Base-by-base conservation (phyloP, 2,113 vertebrate genomes). In the Limnothrissa miodon region DNA sequence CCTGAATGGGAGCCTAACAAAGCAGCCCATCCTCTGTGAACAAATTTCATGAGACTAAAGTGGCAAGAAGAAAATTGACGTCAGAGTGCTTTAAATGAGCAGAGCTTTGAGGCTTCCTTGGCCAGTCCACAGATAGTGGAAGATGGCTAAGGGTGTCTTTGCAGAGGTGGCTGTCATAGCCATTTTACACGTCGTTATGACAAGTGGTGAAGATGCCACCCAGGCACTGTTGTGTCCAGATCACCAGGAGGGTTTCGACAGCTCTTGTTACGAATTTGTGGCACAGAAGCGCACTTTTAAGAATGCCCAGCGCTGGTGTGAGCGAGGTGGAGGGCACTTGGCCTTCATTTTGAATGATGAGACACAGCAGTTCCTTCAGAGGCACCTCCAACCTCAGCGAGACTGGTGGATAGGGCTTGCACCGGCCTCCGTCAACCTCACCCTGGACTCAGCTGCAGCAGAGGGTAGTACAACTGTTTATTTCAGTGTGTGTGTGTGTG, bases 321-420 rank as follows among this genome's bases (percentile, higher is more conserved):
- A 98, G 90, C 93, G 90, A 84, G 95, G 93, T 0, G 96, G 97
- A 23, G 96, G 97, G 51, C 98, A 99, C 53, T 85, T 99, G 23
- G 93, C 93, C 78, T 99, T 99, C 78, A 94, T 98, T 84, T 91
- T 90, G n/a, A 95, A 96, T 1, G 93, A 97, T 80, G 95, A 95
- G 86, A 97, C 88, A 0, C 97, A 98, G 87, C 90, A 92, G 83
- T 97, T 99, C 89, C 92, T 99, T 53, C 94, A 96, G 91, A 93
- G 90, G 78, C 93, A 97, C 85, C 90, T 98, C 85, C 87, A 93
- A 0, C 90, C 93, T 0, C 94, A 95, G 83, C 93, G 89, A 80
- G 94, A 97, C 89, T 97, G 97, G 96, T 99, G 97, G 97, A 94
- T 98, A 0, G 97, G 98, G n/a, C 87, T 98, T 83, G 94, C 88